Evolutionary conservation across 2,888 invertebrate genomes (phyloP).

Genomic region (Rosalia funebris): DNA sequence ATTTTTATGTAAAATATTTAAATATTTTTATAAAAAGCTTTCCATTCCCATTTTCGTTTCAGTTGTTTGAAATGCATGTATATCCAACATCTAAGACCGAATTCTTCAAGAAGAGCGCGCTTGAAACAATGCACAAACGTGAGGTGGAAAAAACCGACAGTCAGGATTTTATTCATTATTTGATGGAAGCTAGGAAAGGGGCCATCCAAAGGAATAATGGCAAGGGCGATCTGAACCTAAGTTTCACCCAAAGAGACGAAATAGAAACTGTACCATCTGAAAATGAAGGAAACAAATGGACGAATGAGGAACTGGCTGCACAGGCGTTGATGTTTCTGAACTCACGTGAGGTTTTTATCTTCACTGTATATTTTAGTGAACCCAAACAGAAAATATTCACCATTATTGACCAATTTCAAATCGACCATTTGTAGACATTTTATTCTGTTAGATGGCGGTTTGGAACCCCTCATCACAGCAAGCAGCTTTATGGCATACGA

Average conservation of each 20-base stretch:
- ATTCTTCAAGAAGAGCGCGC: background rate
- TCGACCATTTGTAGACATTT: too few species aligned
- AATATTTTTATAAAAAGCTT: too few species aligned
- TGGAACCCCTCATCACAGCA: conserved; percentile 63
- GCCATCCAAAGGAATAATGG: background rate
- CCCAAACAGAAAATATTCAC: background rate
- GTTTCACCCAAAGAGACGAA: background rate
- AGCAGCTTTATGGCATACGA: conserved; percentile 67
- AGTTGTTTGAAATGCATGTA: conserved; percentile 7
- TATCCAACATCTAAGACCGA: conserved; percentile 10
- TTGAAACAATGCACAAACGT: conserved; percentile 35
- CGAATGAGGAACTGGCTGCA: conserved; percentile 67
- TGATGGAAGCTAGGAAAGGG: background rate
- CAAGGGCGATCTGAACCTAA: background rate
- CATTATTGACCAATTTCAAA: background rate
- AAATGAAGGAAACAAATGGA: conserved; percentile 18
- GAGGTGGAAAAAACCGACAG: conserved; percentile 32
- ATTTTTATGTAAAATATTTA: too few species aligned
- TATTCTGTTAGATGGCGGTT: conserved; percentile 63
- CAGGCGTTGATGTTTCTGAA: conserved; percentile 61
- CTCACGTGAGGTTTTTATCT: conserved; percentile 10
- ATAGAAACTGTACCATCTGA: conserved; percentile 50
- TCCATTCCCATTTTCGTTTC: too few species aligned
- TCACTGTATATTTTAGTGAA: background rate
- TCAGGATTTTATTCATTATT: background rate